A percentile compares a stretch with the other conserved stretches of the same genome.
Conservation (phyloP, 1,140 invertebrate genomes). For the Eriocheir sinensis region DNA sequence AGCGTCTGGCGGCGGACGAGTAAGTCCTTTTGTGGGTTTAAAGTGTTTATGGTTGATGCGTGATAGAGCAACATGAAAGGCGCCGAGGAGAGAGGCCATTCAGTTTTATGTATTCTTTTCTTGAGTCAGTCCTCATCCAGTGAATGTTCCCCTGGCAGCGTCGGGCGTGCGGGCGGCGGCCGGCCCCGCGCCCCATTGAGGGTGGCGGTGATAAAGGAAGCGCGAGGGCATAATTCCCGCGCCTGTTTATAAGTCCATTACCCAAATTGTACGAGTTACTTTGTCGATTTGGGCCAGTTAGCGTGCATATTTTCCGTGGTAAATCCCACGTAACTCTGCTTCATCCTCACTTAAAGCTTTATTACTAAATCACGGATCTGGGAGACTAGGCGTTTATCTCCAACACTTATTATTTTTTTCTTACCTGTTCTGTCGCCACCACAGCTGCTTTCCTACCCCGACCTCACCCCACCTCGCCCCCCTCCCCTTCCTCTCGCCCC, state of each 20-base stretch:
- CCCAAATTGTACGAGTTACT: slow-evolving; percentile 43
- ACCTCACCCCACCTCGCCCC: background rate
- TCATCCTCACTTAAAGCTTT: slow-evolving; percentile 24
- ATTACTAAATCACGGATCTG: slow-evolving; percentile 24
- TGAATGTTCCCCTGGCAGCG: slow-evolving; percentile 38
- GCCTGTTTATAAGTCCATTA: slow-evolving; percentile 63
- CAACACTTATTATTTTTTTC: slow-evolving; percentile 24
- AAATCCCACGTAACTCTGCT: slow-evolving; percentile 14
- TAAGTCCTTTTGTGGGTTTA: slow-evolving; percentile 39
- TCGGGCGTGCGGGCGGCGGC: slow-evolving; percentile 16
- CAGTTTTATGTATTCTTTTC: slow-evolving; percentile 72
- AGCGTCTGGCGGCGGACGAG: background rate
- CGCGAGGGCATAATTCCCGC: slow-evolving; percentile 51
- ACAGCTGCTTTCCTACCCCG: background rate
- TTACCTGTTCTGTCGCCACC: slow-evolving; percentile 20
- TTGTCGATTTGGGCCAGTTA: slow-evolving; percentile 24
- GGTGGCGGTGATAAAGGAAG: slow-evolving; percentile 32
- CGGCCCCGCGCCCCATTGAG: slow-evolving; percentile 45
- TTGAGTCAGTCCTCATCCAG: slow-evolving; percentile 43
- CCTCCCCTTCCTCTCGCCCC: background rate
- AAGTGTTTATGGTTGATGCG: slow-evolving; percentile 47
- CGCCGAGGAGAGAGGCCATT: slow-evolving; percentile 38
- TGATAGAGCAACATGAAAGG: slow-evolving; percentile 66
- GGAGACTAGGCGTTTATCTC: background rate
- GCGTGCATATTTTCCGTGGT: background rate